Percentiles rank a stretch among this genome's conserved stretches.
These are phyloP conservation scores for Sebastes cheni DNA, from an alignment of 2,797 vertebrate genomes.

Conservation along the genomic window DNA sequence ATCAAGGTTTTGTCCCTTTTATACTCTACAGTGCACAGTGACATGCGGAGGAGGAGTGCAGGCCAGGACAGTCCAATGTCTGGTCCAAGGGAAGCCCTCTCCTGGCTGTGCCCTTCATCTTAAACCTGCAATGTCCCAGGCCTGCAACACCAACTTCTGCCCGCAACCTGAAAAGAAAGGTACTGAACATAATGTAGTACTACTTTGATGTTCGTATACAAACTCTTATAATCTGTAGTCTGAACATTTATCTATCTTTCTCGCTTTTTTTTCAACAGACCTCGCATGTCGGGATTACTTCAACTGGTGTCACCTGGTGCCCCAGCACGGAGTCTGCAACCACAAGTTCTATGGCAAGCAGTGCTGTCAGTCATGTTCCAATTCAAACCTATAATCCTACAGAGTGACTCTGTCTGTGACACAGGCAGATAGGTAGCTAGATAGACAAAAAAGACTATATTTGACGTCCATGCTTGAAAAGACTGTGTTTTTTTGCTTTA, in stretches of 20 bases:
- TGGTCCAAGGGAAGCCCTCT: conserved; percentile 77
- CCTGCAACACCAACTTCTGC: conserved; percentile 91
- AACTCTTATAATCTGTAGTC: neutral
- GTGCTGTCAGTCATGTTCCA: conserved; percentile 89
- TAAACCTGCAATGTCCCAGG: conserved; percentile 83
- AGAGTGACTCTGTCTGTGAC: conserved; percentile 19
- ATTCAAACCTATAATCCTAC: conserved; percentile 84
- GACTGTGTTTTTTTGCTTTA: conserved; percentile 52
- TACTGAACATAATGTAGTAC: conserved; percentile 3
- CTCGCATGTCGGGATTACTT: conserved; percentile 84
- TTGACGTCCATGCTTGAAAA: conserved; percentile 50
- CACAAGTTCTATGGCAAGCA: conserved; percentile 89
- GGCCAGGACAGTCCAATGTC: conserved; percentile 85
- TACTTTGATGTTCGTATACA: neutral
- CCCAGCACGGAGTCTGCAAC: conserved; percentile 87
- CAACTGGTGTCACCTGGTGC: conserved; percentile 89
- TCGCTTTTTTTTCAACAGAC: conserved; percentile 68
- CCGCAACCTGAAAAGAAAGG: conserved; percentile 80
- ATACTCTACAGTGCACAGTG: conserved; percentile 86
- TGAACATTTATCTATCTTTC: neutral
- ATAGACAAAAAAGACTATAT: conserved; percentile 50
- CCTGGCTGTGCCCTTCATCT: conserved; percentile 77
- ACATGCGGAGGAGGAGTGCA: conserved; percentile 92
- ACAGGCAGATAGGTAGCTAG: conserved; percentile 42
- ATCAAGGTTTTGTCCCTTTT: conserved; percentile 11